Base-by-base conservation (phyloP, 2,113 vertebrate species). In the Pseudopipra pipra region DNA sequence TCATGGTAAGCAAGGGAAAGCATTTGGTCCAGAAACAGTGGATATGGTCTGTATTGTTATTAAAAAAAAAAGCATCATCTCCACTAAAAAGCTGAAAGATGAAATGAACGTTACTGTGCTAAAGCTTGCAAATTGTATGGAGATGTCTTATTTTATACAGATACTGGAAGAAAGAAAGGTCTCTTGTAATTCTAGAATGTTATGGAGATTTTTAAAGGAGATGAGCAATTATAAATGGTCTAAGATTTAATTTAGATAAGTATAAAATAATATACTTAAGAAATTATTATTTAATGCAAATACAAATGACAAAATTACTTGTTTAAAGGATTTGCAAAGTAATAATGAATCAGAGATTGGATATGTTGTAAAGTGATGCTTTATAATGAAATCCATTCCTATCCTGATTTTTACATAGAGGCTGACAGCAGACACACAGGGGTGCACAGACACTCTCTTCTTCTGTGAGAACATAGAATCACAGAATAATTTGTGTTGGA, bases 161-260 rank as follows among this genome's bases (percentile, higher is more conserved):
- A 28, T 51, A 33, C n/a, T 49, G 52, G 12, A 84, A 74, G 35
- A 89, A n/a, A 44, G 43, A 62, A 41, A 73, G n/a, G 19, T 71
- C 27, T 74, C 43, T 44, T 72, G 27, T 87, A 89, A 31, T 90
- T 93, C 62, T 80, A 43, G 55, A 80, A 83, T 71, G 75, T 74
- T 83, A 85, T 0, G 43, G 71, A 88, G 90, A 93, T 94, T 79
- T 93, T 95, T 94, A 52, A 91, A 85, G 72, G 37, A 91, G 81
- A 89, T 92, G 78, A 87, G 41, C 62, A 79, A 85, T 94, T 96
- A 87, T 12, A 94, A 94, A 55, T 66, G 27, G 39, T 79, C 46
- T 63, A 35, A 94, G 89, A 93, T 96, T 97, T 97, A 97, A 97
- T 97, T 97, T 97, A 98, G 95, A 98, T 97, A 98, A 96, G 94